Evolutionary conservation across 2,888 invertebrate species (phyloP), one percentile per base, ranked within the genome.

Genomic region (Muscina levida): DNA sequence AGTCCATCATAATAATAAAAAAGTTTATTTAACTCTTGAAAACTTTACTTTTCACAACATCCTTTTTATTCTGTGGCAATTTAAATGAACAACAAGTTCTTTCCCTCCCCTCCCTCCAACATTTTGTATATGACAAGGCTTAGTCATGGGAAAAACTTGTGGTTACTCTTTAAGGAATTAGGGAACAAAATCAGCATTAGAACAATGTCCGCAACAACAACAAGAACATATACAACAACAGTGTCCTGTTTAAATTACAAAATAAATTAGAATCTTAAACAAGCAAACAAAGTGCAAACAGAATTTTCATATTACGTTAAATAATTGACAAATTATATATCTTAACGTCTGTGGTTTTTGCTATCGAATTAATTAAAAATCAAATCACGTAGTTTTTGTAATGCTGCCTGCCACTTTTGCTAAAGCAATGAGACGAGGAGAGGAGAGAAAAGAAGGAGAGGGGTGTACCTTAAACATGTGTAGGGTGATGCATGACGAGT

Each of bases 21-120:
- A 46, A 48, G 48, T 53, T 53, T 53, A 22, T 22, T 53, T 53
- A 53, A 53, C 53, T 22, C 53, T 53, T 53, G 53, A 22, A 53
- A 53, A 53, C 17, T 53, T 48, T 48, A 22, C 2, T 19, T 19
- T 48, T 48, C 48, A n/a, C 31, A 53, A 53, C 22, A 24, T 53
- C 24, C 6, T 13, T 17, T 17, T 53, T 53, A 22, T 53, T 53
- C 31, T 31, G 31, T 13, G 24, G 22, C 24, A 24, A 1, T 8
- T 31, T 5, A 31, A 31, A 31, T 31, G 3, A 31, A 31, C 31
- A 31, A 31, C n/a, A n/a, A n/a, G n/a, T n/a, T n/a, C n/a, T 31
- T 31, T 31, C 8, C 3, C 31, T 31, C 8, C 8, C 8, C 8
- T 31, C 11, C 19, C 4, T 1, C 24, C 53, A 24, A 53, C 24